Base-by-base conservation (phyloP, 2,113 vertebrate species). In the Sceloporus undulatus region DNA sequence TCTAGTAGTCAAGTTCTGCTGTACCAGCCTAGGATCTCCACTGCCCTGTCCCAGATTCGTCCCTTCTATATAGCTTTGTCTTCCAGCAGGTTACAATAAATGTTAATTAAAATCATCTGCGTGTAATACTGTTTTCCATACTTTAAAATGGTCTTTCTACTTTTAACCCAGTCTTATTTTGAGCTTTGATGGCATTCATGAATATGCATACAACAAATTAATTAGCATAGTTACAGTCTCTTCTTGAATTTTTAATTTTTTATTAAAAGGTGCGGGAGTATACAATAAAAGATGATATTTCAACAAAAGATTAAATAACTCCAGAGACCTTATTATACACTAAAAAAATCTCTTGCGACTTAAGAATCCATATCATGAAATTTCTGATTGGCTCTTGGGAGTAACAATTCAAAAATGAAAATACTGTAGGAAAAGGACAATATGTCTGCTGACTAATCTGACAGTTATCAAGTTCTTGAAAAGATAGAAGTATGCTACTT, bases 241-340 rank as follows among this genome's bases (percentile, higher is more conserved):
- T 85, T 59, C 48, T 75, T 62, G 48, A 16, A 42, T 70, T 70
- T 40, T 68, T 68, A 83, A 83, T 52, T 52, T 62, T 83, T 83
- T 70, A 7, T 40, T 42, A 29, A 76, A 77, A 65, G 56, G 9
- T 38, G 38, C 5, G 9, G 40, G 29, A 86, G 27, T 68, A 87
- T 6, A 62, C 52, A 74, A 13, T 16, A 74, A 27, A 73, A 81
- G 54, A 74, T 59, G 56, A 13, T 59, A 13, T 59, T 59, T 14
- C 56, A 59, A 59, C 10, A 25, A 81, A 81, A 16, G 62, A 80
- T 13, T 73, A 23, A 59, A 40, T n/a, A 21, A 74, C 68, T 59
- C 79, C 56, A 73, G 86, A 62, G 79, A 87, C 27, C 70, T 87
- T 79, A 87, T 87, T 87, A 87, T 42, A 13, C 34, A 87, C 56